Evolutionary conservation across 1,140 invertebrate genomes (phyloP), one percentile per base, ranked within the genome.

Genomic region (Xylocopa sonorina): DNA sequence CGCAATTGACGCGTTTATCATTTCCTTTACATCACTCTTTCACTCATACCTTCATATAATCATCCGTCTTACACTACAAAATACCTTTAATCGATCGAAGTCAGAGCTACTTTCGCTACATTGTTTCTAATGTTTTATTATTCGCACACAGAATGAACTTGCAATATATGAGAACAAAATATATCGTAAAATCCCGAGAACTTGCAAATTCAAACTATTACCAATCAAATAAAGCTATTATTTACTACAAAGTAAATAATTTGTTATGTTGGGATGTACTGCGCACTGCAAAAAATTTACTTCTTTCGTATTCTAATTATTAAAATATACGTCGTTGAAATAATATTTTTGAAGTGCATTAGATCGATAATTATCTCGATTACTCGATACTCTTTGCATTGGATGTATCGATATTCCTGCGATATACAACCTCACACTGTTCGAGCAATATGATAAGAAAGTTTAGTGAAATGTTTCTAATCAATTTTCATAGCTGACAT

Each of bases 401-500:
- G 29, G n/a, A n/a, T 41, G 12, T 50, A 51, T 75, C 73, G 73
- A 66, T 66, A 55, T 10, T 3, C 66, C 43, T 55, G 34, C 50
- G 48, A 66, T 43, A 29, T 41, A 4, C 34, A 69, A 77, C 32
- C 7, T 57, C 64, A 69, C 68, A 34, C 57, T 62, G 29, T 0
- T 18, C 38, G 3, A 43, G 18, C 29, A 48, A 29, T 80, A 60
- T 64, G 46, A 62, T 34, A 34, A 21, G 9, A n/a, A 55, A 68
- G 63, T 64, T 63, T 21, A 53, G 58, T 48, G 68, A 66, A 53
- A 48, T 63, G 60, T 83, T 41, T 53, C 81, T 12, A 24, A 53
- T n/a, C 53, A 74, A 43, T 34, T 71, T 18, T 46, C 18, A 51
- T 53, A 78, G 74, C 51, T 85, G 79, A 85, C 79, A 55, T 50